Conservation (phyloP, 2,888 invertebrate species). For the Lasioglossum pauxillum region DNA sequence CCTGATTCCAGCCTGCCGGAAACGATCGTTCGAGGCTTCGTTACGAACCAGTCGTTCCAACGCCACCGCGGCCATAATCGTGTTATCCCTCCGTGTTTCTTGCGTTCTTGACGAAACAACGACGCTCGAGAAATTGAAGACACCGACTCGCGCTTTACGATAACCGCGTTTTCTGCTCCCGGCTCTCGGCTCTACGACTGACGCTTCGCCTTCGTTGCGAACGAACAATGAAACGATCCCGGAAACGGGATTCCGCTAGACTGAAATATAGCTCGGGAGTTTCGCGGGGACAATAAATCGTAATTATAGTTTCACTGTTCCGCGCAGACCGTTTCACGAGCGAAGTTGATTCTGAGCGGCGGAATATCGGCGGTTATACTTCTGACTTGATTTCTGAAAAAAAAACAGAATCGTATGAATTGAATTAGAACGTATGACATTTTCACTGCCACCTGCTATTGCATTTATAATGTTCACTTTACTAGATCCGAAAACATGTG, state of each 20-base stretch:
- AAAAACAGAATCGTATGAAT: too few species aligned
- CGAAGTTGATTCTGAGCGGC: not conserved
- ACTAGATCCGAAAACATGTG: too few species aligned
- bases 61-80: not conserved
- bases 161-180: conserved; percentile 16
- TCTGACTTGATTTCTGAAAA: not conserved
- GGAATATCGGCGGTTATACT: not conserved
- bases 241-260: not conserved
- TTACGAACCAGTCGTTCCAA: not conserved
- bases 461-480: too few species aligned
- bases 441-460: too few species aligned
- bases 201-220: not conserved
- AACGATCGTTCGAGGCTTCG: conserved; percentile 31
- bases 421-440: too few species aligned
- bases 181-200: not conserved
- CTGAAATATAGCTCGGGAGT: not conserved
- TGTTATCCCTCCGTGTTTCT: conserved; percentile 13
- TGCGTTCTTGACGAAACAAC: conserved; percentile 18
- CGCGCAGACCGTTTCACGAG: not conserved
- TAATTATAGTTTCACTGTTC: not conserved
- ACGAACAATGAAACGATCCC: conserved; percentile 16
- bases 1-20: not conserved
- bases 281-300: not conserved
- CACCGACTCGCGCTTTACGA: not conserved
- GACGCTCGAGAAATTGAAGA: conserved; percentile 10